Conservation (phyloP, 2,888 invertebrate genomes). For the Aleiodes alternator region DNA sequence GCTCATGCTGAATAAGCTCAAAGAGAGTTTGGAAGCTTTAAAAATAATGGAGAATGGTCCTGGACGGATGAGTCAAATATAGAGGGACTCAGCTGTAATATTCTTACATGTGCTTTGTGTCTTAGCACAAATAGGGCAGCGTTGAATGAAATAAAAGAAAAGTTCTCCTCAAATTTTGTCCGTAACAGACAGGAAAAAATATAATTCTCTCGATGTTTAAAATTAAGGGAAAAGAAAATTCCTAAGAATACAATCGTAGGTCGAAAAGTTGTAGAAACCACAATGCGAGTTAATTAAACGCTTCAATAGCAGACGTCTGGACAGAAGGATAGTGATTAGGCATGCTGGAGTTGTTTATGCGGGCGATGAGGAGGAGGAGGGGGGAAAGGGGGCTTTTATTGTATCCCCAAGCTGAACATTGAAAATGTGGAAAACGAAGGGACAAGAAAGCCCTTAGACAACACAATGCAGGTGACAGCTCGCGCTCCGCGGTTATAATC, state of each 20-base stretch:
- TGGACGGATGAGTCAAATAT: too few relatives aligned
- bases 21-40: too few relatives aligned
- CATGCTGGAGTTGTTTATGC: constrained; percentile 65
- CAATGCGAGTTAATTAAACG: constrained; percentile 73
- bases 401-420: constrained; percentile 55
- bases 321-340: constrained; percentile 69
- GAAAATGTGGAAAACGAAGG: constrained; percentile 43
- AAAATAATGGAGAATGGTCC: too few relatives aligned
- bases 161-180: not conserved
- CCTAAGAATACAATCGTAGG: constrained; percentile 19
- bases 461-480: constrained; percentile 72
- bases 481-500: constrained; percentile 59
- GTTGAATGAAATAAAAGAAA: not conserved
- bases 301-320: constrained; percentile 72
- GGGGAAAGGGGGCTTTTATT: constrained; percentile 56
- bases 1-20: too few relatives aligned
- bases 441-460: constrained; percentile 50
- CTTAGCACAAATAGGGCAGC: too few relatives aligned
- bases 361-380: constrained; percentile 56
- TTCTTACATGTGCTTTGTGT: too few relatives aligned
- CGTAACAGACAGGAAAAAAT: not conserved
- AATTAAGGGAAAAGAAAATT: constrained; percentile 4
- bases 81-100: too few relatives aligned
- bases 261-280: constrained; percentile 50
- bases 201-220: not conserved